These are phyloP conservation scores for Scophthalmus maximus DNA, from an alignment of 2,113 vertebrate genomes.

Conservation along the genomic window DNA sequence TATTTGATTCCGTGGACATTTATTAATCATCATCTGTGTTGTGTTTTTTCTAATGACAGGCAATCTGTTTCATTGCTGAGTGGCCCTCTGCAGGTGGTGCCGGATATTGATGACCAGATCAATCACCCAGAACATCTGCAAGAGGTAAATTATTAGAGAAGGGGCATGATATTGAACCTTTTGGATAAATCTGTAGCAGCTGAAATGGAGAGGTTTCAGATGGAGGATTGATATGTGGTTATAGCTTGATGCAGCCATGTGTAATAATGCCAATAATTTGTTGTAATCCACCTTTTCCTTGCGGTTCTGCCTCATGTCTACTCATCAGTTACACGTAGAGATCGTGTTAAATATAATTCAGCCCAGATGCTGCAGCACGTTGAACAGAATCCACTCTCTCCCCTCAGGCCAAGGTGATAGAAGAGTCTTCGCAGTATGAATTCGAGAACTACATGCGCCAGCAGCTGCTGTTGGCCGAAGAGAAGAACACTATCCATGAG, in stretches of 20 bases:
- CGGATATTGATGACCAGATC: conserved; percentile 97
- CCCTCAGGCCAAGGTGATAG: conserved; percentile 90
- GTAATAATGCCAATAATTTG: background rate
- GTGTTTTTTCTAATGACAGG: conserved; percentile 80
- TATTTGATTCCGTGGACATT: background rate
- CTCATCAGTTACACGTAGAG: background rate
- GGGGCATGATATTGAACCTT: background rate
- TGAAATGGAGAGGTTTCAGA: background rate
- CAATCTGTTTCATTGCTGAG: conserved; percentile 95
- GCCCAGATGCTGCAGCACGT: conserved; percentile 10
- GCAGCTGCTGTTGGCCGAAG: conserved; percentile 96
- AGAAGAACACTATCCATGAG: conserved; percentile 96
- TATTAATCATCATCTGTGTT: background rate
- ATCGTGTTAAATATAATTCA: background rate
- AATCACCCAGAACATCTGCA: conserved; percentile 90
- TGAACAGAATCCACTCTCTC: conserved; percentile 34
- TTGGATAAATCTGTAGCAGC: background rate
- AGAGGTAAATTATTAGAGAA: conserved; percentile 83
- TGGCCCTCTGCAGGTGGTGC: conserved; percentile 97
- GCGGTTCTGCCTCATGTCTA: background rate
- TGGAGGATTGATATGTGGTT: background rate
- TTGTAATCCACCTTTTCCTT: background rate
- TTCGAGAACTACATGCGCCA: conserved; percentile 99
- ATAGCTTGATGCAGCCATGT: background rate
- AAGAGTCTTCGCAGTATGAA: conserved; percentile 98